Percentiles rank a stretch among this genome's conserved stretches.
phyloP scores from a whole-genome alignment of 1,140 invertebrate species.

The Carcinoscorpius rotundicauda region DNA sequence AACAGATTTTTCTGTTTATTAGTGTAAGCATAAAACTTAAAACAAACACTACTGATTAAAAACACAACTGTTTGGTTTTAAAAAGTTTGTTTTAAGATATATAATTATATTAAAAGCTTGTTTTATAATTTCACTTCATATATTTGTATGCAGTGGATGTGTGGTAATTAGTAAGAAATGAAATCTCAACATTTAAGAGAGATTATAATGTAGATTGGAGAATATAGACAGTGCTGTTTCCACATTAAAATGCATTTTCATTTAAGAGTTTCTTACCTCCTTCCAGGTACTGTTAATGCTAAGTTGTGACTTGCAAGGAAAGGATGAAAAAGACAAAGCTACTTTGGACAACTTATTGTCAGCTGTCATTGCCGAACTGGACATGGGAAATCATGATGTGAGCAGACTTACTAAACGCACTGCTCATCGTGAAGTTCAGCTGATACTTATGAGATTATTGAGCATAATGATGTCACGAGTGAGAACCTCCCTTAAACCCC shows the following conservation, averaged over 20 bases:
- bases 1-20: too few species aligned
- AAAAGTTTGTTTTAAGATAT: too few species aligned
- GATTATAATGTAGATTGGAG: too few species aligned
- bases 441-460: conserved; percentile 71
- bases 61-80: too few species aligned
- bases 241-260: neutral
- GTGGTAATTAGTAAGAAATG: too few species aligned
- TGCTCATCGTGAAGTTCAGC: conserved; percentile 61
- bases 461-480: conserved; percentile 64
- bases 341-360: conserved; percentile 61
- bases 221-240: too few species aligned
- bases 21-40: too few species aligned
- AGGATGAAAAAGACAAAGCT: conserved; percentile 60
- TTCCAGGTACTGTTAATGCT: conserved; percentile 71
- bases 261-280: neutral
- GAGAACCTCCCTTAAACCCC: conserved; percentile 40
- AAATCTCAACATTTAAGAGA: too few species aligned
- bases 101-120: too few species aligned
- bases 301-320: conserved; percentile 73
- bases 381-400: conserved; percentile 45
- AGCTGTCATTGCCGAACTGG: conserved; percentile 59
- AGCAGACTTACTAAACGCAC: conserved; percentile 41
- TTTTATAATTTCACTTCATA: too few species aligned
- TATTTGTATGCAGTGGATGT: too few species aligned
- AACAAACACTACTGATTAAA: too few species aligned